A percentile compares a stretch with the other conserved stretches of the same genome.
Evolutionary conservation across 2,888 invertebrate species (phyloP).

Genomic region (Ecdyonurus torrentis): DNA sequence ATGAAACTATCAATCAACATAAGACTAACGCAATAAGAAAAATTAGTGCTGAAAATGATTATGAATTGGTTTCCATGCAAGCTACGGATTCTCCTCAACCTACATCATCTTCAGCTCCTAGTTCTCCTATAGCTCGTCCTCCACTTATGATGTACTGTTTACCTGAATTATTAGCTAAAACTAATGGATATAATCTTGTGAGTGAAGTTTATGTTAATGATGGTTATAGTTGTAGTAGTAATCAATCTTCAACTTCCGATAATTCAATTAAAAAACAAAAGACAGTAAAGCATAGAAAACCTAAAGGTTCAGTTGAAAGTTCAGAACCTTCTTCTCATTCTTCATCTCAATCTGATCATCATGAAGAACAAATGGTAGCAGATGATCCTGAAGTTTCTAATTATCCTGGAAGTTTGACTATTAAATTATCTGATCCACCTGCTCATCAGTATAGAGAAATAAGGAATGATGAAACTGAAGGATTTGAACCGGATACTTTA

Average conservation of each 20-base stretch:
- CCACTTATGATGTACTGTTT: conserved; percentile 17
- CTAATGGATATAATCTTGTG: conserved; percentile 46
- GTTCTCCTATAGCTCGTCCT: not conserved
- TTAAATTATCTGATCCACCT: conserved; percentile 67
- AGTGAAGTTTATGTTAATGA: conserved; percentile 67
- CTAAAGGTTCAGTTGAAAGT: not conserved
- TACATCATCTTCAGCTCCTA: not conserved
- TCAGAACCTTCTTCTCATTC: not conserved
- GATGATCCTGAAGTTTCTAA: conserved; percentile 16
- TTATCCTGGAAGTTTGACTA: conserved; percentile 64
- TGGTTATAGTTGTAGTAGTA: conserved; percentile 33
- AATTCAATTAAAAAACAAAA: conserved; percentile 33
- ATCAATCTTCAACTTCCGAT: conserved; percentile 1
- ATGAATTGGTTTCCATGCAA: conserved; percentile 25
- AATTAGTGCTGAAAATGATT: conserved; percentile 19
- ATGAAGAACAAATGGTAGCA: not conserved
- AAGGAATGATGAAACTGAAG: conserved; percentile 52
- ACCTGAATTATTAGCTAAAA: conserved; percentile 29
- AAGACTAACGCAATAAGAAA: conserved; percentile 8
- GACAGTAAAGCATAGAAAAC: conserved; percentile 22
- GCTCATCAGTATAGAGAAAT: conserved; percentile 45
- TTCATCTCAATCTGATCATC: not conserved
- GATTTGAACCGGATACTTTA: conserved; percentile 71
- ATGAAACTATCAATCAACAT: conserved; percentile 33
- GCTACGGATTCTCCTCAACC: conserved; percentile 19